Evolutionary conservation across 2,888 invertebrate genomes (phyloP).

Genomic region (Pyrrhia umbra): DNA sequence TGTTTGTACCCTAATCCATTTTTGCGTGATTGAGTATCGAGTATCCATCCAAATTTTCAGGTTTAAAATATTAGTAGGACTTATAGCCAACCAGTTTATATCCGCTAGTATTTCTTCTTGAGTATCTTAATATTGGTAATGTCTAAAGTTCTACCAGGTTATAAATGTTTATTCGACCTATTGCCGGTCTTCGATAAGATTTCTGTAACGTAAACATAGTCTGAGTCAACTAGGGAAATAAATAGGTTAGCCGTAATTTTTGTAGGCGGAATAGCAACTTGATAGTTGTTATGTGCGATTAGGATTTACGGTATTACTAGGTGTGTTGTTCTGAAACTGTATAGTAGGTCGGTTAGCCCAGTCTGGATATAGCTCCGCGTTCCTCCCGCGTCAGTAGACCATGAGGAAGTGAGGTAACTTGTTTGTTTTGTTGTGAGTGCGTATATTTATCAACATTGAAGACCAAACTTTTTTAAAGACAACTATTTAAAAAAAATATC

Average conservation of each 20-base stretch:
- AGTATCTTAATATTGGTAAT: constrained; percentile 46
- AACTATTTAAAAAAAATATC: not conserved
- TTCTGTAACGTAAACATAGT: constrained; percentile 41
- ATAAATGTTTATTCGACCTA: constrained; percentile 54
- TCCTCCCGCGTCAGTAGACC: constrained; percentile 45
- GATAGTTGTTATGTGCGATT: constrained; percentile 43
- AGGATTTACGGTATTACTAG: constrained; percentile 39
- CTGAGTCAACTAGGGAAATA: constrained; percentile 49
- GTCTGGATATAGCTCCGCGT: constrained; percentile 44
- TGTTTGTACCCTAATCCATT: no score
- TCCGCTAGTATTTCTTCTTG: constrained; percentile 25
- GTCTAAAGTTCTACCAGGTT: constrained; percentile 43
- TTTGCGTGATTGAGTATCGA: no score
- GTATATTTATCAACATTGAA: constrained; percentile 17
- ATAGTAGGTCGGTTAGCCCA: constrained; percentile 28
- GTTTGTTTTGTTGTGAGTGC: constrained; percentile 23
- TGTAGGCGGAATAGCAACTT: constrained; percentile 47
- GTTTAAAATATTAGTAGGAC: no score
- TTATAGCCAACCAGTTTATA: constrained; percentile 35
- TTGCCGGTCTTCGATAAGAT: constrained; percentile 49
- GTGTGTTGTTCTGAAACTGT: constrained; percentile 34
- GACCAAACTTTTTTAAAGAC: not conserved
- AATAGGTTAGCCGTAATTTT: constrained; percentile 50
- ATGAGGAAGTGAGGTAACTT: constrained; percentile 43
- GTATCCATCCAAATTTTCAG: no score